phyloP scores from a whole-genome alignment of 2,888 invertebrate genomes.

The Proisotoma minuta region DNA sequence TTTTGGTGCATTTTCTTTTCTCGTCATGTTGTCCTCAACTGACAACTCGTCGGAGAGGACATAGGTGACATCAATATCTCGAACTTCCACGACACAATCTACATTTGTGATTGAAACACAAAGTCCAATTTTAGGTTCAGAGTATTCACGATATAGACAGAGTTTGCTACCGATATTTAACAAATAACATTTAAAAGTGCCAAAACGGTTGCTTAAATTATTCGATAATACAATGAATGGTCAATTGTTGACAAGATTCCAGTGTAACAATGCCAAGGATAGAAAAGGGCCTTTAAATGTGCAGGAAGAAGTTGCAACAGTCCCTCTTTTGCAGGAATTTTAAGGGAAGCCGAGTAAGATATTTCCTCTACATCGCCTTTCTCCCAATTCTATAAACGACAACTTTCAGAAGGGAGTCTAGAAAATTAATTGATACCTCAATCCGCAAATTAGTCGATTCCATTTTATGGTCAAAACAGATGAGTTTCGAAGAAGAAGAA shows the following conservation, averaged over 20 bases:
- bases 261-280: slow-evolving; percentile 20
- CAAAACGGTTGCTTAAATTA: neutral
- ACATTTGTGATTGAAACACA: slow-evolving; percentile 13
- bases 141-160: slow-evolving; percentile 27
- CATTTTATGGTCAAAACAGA: too few relatives aligned
- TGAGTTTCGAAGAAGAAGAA: too few relatives aligned
- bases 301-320: slow-evolving; percentile 23
- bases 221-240: slow-evolving; percentile 25
- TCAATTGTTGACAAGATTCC: slow-evolving; percentile 28
- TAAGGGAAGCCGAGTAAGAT: slow-evolving; percentile 27
- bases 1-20: slow-evolving; percentile 19
- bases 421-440: slow-evolving; percentile 22
- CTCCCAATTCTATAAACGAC: slow-evolving; percentile 19
- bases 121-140: slow-evolving; percentile 28
- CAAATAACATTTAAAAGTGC: neutral
- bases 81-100: slow-evolving; percentile 17
- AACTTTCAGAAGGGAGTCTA: too few relatives aligned
- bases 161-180: slow-evolving; percentile 16
- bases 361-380: slow-evolving; percentile 20
- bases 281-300: slow-evolving; percentile 24
- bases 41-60: slow-evolving; percentile 11
- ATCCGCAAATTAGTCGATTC: slow-evolving; percentile 24
- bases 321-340: slow-evolving; percentile 32
- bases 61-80: slow-evolving; percentile 27
- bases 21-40: slow-evolving; percentile 22